phyloP scores from a whole-genome alignment of 2,888 invertebrate species.

The Gnatocerus cornutus region DNA sequence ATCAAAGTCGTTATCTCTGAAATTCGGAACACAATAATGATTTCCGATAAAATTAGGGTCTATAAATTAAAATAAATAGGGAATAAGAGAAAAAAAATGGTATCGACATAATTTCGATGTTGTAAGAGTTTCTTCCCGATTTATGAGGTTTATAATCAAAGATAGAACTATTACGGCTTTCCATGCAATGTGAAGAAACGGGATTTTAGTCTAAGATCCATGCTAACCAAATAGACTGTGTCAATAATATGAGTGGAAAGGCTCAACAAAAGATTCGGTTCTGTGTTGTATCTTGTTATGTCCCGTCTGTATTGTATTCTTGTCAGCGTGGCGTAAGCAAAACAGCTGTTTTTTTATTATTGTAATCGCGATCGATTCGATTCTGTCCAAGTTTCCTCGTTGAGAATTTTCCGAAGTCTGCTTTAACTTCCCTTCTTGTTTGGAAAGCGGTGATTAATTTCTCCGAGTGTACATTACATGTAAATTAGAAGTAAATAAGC shows the following conservation, averaged over 20 bases:
- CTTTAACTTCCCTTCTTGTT: too few relatives aligned
- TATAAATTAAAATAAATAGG: conserved; percentile 18
- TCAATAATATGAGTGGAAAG: conserved; percentile 3
- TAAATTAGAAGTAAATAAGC: conserved; percentile 32
- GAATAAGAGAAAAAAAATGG: background rate
- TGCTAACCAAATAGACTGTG: conserved; percentile 5
- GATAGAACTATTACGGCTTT: background rate
- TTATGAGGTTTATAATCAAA: background rate
- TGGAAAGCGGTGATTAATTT: conserved; percentile 3
- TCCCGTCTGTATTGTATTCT: conserved; percentile 10
- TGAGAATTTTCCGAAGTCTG: background rate
- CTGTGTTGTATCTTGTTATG: conserved; percentile 9
- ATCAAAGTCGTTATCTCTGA: conserved; percentile 17
- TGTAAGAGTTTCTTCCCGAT: background rate
- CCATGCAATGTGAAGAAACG: background rate
- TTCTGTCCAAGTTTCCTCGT: background rate
- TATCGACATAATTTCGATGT: background rate
- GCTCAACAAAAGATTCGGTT: conserved; percentile 4
- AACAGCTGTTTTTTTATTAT: conserved; percentile 15
- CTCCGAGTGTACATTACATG: conserved; percentile 5
- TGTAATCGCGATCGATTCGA: conserved; percentile 7
- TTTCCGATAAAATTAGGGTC: conserved; percentile 16
- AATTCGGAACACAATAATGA: conserved; percentile 20
- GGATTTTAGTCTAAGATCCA: conserved; percentile 2
- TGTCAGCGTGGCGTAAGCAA: conserved; percentile 19